Evolutionary conservation across 2,888 invertebrate species (phyloP).

Genomic region (Lagria hirta): DNA sequence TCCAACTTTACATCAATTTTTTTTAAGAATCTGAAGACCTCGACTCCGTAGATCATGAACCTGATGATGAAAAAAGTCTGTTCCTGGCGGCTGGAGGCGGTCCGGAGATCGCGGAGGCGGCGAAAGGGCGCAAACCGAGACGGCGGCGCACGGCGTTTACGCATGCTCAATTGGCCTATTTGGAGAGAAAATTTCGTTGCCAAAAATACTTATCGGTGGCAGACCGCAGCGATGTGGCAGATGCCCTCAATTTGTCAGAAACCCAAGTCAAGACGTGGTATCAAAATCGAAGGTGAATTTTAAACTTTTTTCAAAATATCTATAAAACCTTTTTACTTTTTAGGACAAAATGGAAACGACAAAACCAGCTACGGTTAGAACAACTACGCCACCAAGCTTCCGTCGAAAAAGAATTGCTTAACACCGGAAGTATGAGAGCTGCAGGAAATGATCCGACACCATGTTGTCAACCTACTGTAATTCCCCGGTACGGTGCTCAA

Average conservation of each 20-base stretch:
- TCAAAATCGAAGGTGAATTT: slow-evolving; percentile 71
- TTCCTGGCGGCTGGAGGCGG: slow-evolving; percentile 25
- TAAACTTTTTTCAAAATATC: not conserved
- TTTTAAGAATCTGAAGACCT: slow-evolving; percentile 20
- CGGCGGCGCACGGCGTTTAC: slow-evolving; percentile 89
- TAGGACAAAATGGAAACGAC: slow-evolving; percentile 87
- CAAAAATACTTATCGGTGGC: slow-evolving; percentile 94
- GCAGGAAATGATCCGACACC: slow-evolving; percentile 37
- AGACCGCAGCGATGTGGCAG: slow-evolving; percentile 90
- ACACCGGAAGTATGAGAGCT: slow-evolving; percentile 40
- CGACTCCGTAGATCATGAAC: slow-evolving; percentile 17
- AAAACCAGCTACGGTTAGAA: slow-evolving; percentile 83
- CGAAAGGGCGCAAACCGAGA: slow-evolving; percentile 74
- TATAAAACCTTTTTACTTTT: slow-evolving; percentile 26
- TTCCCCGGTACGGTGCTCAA: slow-evolving; percentile 47
- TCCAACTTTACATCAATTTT: slow-evolving; percentile 10
- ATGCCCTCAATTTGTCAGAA: slow-evolving; percentile 84
- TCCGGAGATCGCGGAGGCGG: slow-evolving; percentile 40
- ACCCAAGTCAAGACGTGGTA: slow-evolving; percentile 98
- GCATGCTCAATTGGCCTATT: slow-evolving; percentile 87
- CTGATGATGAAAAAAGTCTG: slow-evolving; percentile 16
- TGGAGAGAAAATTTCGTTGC: slow-evolving; percentile 89
- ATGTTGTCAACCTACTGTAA: slow-evolving; percentile 48
- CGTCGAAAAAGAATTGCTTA: slow-evolving; percentile 67
- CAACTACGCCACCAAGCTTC: slow-evolving; percentile 83